A percentile compares a stretch with the other conserved stretches of the same genome.
Evolutionary conservation across 2,113 vertebrate species (phyloP).

Genomic region (Dipodomys merriami): DNA sequence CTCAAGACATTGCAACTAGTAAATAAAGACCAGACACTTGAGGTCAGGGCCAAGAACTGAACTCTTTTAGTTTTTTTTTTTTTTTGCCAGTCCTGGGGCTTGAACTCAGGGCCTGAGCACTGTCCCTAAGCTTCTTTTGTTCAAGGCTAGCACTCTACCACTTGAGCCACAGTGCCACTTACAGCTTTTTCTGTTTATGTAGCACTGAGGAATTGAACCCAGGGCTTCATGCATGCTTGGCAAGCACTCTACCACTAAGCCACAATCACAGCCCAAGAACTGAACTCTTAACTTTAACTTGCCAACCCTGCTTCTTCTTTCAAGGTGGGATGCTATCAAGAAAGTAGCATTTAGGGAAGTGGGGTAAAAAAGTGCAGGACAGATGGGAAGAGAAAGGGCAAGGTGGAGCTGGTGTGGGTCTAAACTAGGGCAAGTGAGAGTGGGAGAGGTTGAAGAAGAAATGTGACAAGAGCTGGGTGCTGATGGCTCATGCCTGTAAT

Average conservation of each 20-base stretch:
- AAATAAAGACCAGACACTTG: neutral
- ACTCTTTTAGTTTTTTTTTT: too few relatives aligned
- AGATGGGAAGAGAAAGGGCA: neutral
- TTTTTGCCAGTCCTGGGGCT: too few relatives aligned
- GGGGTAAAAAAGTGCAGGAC: neutral
- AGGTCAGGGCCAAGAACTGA: neutral
- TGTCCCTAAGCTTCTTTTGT: too few relatives aligned
- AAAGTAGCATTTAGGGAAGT: neutral
- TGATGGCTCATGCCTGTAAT: neutral
- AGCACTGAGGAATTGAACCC: too few relatives aligned
- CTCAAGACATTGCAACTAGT: neutral
- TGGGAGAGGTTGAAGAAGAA: neutral
- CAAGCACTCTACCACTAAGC: too few relatives aligned
- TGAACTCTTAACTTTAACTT: neutral
- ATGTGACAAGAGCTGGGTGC: too few relatives aligned
- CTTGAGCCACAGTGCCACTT: too few relatives aligned
- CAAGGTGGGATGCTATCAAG: neutral
- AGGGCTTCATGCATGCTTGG: too few relatives aligned
- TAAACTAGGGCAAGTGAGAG: neutral
- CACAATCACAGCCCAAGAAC: too few relatives aligned
- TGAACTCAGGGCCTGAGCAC: too few relatives aligned
- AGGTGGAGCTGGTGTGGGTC: neutral
- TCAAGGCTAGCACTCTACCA: too few relatives aligned
- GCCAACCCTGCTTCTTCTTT: neutral
- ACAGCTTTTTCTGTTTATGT: too few relatives aligned